A percentile compares a stretch with the other conserved stretches of the same genome.
phyloP scores from a whole-genome alignment of 2,797 vertebrate genomes.

The Fundulus diaphanus region DNA sequence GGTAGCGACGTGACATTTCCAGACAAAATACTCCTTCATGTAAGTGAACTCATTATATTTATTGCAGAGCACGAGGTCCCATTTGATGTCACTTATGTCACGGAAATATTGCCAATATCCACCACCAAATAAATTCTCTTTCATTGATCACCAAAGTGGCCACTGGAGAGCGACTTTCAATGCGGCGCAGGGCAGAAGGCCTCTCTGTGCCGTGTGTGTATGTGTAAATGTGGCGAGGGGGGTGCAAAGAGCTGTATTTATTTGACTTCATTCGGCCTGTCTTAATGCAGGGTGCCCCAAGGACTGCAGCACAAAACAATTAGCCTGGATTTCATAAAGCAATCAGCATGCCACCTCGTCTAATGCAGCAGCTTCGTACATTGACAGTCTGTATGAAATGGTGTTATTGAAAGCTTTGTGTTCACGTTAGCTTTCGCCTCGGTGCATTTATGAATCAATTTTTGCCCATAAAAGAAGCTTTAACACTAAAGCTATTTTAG shows the following conservation, averaged over 20 bases:
- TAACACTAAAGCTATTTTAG: conserved; percentile 85
- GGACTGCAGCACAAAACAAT: conserved; percentile 80
- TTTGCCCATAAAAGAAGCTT: conserved; percentile 83
- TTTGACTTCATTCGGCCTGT: conserved; percentile 73
- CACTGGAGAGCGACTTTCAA: conserved; percentile 76
- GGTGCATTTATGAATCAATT: conserved; percentile 86
- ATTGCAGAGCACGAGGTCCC: conserved; percentile 49
- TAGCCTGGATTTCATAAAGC: conserved; percentile 78
- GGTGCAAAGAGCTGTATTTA: conserved; percentile 76
- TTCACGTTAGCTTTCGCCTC: conserved; percentile 79
- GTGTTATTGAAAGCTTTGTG: conserved; percentile 84
- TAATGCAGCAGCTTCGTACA: conserved; percentile 77
- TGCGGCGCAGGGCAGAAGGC: conserved; percentile 62
- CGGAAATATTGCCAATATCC: conserved; percentile 75
- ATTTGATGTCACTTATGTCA: conserved; percentile 59
- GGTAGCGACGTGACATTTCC: conserved; percentile 11
- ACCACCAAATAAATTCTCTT: conserved; percentile 70
- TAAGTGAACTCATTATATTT: conserved; percentile 57
- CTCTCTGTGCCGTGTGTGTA: conserved; percentile 42
- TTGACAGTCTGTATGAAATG: conserved; percentile 81
- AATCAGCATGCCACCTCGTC: conserved; percentile 80
- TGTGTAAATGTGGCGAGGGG: background rate
- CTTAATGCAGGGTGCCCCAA: conserved; percentile 77
- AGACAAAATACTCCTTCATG: conserved; percentile 28
- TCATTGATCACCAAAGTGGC: conserved; percentile 85